Evolutionary conservation across 2,797 vertebrate species (phyloP).

Genomic region (Vultur gryphus): DNA sequence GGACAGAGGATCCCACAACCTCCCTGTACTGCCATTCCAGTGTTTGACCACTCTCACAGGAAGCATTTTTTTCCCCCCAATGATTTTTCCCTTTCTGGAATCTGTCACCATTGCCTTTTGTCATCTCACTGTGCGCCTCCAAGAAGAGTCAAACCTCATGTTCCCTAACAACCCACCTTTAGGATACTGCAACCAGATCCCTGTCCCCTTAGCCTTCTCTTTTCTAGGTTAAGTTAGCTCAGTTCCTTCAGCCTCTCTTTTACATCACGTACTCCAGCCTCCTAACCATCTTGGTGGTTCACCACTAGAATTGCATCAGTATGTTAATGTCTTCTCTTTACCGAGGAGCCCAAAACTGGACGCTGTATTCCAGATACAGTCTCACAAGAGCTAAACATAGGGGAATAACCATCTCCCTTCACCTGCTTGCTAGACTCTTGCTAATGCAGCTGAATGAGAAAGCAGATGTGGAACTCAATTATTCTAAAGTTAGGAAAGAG

Average conservation of each 20-base stretch:
- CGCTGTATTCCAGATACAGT: background rate
- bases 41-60: background rate
- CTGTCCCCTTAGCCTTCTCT: background rate
- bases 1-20: background rate
- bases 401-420: background rate
- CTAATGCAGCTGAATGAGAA: background rate
- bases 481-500: background rate
- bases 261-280: background rate
- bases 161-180: background rate
- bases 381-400: background rate
- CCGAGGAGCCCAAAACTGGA: background rate
- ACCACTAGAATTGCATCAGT: background rate
- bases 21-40: background rate
- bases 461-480: background rate
- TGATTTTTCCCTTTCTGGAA: background rate
- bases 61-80: background rate
- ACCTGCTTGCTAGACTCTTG: background rate
- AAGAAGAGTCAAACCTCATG: background rate
- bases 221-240: background rate
- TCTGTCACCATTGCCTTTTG: background rate
- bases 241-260: background rate
- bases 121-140: background rate
- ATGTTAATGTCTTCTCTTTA: background rate
- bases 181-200: background rate
- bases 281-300: background rate